A percentile compares a stretch with the other conserved stretches of the same genome.
Conservation (phyloP, 2,888 invertebrate species). For the Lordiphosa andalusiaca region DNA sequence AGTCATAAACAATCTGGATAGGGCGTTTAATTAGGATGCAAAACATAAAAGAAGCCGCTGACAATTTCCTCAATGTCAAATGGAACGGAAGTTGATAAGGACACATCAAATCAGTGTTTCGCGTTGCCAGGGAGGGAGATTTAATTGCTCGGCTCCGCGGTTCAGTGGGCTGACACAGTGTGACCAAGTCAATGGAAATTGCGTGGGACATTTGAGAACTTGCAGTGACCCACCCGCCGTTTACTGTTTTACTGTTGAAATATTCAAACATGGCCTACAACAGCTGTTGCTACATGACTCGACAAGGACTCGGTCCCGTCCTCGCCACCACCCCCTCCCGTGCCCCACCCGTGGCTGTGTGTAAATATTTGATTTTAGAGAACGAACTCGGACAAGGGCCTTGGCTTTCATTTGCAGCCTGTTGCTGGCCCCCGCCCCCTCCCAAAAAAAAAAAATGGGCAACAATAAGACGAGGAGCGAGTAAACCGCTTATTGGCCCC, state of each 20-base stretch:
- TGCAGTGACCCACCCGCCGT: not conserved
- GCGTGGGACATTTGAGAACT: not conserved
- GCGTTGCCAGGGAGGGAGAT: slow-evolving; percentile 32
- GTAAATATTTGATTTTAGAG: slow-evolving; percentile 60
- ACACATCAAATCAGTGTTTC: slow-evolving; percentile 39
- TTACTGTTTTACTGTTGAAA: slow-evolving; percentile 39
- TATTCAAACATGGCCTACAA: slow-evolving; percentile 61
- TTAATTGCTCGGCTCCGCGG: slow-evolving; percentile 39
- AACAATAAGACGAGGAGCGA: slow-evolving; percentile 9
- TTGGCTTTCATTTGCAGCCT: slow-evolving; percentile 35
- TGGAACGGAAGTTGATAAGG: slow-evolving; percentile 50
- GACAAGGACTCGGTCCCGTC: slow-evolving; percentile 49
- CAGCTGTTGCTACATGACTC: slow-evolving; percentile 69
- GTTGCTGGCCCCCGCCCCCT: slow-evolving; percentile 49
- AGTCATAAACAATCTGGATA: slow-evolving; percentile 27
- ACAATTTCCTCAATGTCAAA: slow-evolving; percentile 42
- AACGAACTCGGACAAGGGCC: slow-evolving; percentile 11
- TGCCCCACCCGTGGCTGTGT: slow-evolving; percentile 12
- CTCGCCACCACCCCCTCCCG: not conserved
- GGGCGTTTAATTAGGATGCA: slow-evolving; percentile 27
- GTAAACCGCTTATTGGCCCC: slow-evolving; percentile 45
- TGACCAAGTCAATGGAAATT: too few species aligned
- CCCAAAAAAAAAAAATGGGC: slow-evolving; percentile 21
- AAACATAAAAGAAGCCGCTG: slow-evolving; percentile 17
- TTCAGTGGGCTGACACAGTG: slow-evolving; percentile 1